These are phyloP conservation scores for Xanthorhoe spadicearia DNA, from an alignment of 2,888 invertebrate species.

Conservation along the genomic window DNA sequence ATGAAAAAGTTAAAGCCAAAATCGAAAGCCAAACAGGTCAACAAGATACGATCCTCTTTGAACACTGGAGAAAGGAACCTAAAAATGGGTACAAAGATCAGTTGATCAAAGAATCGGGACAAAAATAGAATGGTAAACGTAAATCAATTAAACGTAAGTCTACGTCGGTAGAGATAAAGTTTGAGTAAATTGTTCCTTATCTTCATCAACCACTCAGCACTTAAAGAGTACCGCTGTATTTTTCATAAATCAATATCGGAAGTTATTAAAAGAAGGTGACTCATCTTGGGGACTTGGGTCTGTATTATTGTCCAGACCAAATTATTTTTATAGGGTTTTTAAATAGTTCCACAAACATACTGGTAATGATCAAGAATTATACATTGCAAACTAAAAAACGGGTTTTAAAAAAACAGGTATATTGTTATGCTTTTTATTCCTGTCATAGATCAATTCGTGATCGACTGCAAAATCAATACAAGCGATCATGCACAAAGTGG, in stretches of 20 bases:
- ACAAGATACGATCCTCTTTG: conserved; percentile 63
- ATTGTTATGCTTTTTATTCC: conserved; percentile 4
- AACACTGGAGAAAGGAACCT: conserved; percentile 60
- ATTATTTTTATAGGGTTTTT: too few species aligned
- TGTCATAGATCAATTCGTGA: conserved; percentile 61
- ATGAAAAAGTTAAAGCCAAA: conserved; percentile 59
- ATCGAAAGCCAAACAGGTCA: conserved; percentile 60
- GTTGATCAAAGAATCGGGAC: conserved; percentile 59
- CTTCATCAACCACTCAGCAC: conserved; percentile 12
- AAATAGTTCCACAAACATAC: too few species aligned
- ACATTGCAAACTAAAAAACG: too few species aligned
- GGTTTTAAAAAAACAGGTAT: background rate
- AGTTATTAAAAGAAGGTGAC: too few species aligned
- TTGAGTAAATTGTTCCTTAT: conserved; percentile 37
- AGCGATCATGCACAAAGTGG: conserved; percentile 80
- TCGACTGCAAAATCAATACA: conserved; percentile 79
- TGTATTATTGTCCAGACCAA: too few species aligned
- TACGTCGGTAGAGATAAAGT: conserved; percentile 37
- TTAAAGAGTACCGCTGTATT: conserved; percentile 19
- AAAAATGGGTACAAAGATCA: conserved; percentile 54
- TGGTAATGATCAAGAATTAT: too few species aligned
- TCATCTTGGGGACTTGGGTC: too few species aligned
- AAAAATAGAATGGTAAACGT: conserved; percentile 49
- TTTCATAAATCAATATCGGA: conserved; percentile 7
- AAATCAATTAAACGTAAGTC: conserved; percentile 52